Evolutionary conservation across 2,797 vertebrate species (phyloP).

Genomic region (Leontopithecus rosalia): DNA sequence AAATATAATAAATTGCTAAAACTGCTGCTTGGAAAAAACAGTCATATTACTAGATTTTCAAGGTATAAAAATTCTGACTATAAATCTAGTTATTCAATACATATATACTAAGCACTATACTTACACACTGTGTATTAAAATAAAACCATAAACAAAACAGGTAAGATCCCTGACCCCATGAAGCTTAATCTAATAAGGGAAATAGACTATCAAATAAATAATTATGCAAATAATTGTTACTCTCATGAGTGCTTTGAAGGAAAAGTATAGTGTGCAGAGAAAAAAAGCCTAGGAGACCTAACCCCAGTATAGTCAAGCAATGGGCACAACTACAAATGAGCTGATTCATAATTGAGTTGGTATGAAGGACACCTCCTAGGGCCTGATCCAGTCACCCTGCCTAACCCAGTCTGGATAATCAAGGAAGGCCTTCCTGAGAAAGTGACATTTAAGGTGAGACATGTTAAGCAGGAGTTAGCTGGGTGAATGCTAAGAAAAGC

Average conservation of each 20-base stretch:
- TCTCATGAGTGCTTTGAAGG: not conserved
- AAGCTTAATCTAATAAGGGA: constrained; percentile 11
- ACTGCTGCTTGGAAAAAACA: not conserved
- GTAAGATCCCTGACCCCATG: not conserved
- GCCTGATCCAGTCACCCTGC: not conserved
- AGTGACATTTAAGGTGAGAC: not conserved
- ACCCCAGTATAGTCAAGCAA: not conserved
- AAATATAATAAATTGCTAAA: constrained; percentile 14
- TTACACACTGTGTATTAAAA: not conserved
- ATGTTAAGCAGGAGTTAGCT: not conserved
- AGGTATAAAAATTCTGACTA: constrained; percentile 45
- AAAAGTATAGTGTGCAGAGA: constrained; percentile 8
- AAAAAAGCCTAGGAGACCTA: not conserved
- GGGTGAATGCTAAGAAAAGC: not conserved
- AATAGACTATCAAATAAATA: not conserved
- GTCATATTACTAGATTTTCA: constrained; percentile 15
- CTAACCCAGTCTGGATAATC: not conserved
- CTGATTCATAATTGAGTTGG: not conserved
- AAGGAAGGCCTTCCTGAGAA: not conserved
- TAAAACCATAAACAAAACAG: constrained; percentile 5
- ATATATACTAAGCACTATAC: not conserved
- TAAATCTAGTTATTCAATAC: not conserved
- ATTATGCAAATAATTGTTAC: not conserved
- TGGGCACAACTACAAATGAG: not conserved
- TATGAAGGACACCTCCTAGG: not conserved